These are phyloP conservation scores for Hirtodrosophila duncani DNA, from an alignment of 2,888 invertebrate genomes.

Conservation along the genomic window DNA sequence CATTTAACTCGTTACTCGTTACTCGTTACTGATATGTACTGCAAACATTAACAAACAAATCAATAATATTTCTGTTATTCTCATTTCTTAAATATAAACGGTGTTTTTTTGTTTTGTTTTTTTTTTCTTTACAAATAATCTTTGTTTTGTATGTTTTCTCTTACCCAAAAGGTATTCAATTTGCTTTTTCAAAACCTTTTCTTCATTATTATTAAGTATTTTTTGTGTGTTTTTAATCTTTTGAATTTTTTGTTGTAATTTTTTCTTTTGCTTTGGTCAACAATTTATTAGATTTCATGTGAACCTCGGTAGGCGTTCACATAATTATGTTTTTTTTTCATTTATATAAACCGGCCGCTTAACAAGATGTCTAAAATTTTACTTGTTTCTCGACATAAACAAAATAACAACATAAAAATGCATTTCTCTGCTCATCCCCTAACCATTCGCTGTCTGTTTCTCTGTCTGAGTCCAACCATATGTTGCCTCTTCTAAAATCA, in stretches of 20 bases:
- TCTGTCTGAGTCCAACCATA: background rate
- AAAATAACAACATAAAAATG: slow-evolving; percentile 59
- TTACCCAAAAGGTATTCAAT: slow-evolving; percentile 42
- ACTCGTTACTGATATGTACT: slow-evolving; percentile 78
- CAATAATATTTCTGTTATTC: slow-evolving; percentile 63
- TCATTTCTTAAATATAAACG: slow-evolving; percentile 30
- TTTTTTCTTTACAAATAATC: slow-evolving; percentile 44
- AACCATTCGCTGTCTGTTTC: slow-evolving; percentile 8
- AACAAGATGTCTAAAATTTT: slow-evolving; percentile 26
- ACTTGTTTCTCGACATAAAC: slow-evolving; percentile 30
- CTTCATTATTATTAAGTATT: slow-evolving; percentile 18
- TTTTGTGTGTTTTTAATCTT: slow-evolving; percentile 29
- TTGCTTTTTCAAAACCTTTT: slow-evolving; percentile 14
- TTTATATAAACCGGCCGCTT: slow-evolving; percentile 30
- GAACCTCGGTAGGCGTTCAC: no score
- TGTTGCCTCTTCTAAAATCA: slow-evolving; percentile 54
- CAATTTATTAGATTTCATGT: slow-evolving; percentile 58
- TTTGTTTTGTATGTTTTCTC: slow-evolving; percentile 37
- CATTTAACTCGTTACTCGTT: slow-evolving; percentile 72
- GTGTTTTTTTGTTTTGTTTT: slow-evolving; percentile 17
- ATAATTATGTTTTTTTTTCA: slow-evolving; percentile 24
- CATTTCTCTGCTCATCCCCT: slow-evolving; percentile 30
- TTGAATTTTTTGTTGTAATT: slow-evolving; percentile 1
- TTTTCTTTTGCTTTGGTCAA: slow-evolving; percentile 56
- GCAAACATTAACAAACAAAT: slow-evolving; percentile 79